These are phyloP conservation scores for Antennarius maculatus DNA, from an alignment of 2,797 vertebrate genomes.

Conservation along the genomic window DNA sequence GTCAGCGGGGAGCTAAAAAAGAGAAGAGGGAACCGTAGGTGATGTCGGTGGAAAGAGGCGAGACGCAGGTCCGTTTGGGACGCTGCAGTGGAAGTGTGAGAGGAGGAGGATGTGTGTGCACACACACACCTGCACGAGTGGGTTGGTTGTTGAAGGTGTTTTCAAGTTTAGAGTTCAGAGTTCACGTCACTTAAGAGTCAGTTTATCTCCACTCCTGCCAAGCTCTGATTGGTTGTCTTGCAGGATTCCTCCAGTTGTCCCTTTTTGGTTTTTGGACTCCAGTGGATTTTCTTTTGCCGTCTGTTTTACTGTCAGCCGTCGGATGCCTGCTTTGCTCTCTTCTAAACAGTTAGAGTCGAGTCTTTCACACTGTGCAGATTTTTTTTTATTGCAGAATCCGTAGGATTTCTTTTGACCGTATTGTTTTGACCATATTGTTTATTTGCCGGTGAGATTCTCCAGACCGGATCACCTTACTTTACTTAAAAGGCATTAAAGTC, in stretches of 20 bases:
- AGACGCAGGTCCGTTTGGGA: conserved; percentile 38
- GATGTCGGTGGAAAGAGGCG: conserved; percentile 53
- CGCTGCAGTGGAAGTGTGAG: conserved; percentile 17
- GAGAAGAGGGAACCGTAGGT: conserved; percentile 74
- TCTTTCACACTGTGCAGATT: neutral
- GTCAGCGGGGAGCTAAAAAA: conserved; percentile 5
- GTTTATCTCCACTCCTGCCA: conserved; percentile 1
- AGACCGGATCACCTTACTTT: conserved; percentile 21
- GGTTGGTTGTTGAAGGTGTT: conserved; percentile 16
- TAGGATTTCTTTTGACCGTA: too few relatives aligned
- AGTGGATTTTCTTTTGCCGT: neutral
- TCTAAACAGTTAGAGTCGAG: neutral
- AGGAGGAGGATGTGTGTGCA: neutral
- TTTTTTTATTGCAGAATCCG: too few relatives aligned
- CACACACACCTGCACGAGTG: conserved; percentile 20
- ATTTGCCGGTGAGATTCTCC: conserved; percentile 4
- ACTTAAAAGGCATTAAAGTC: neutral
- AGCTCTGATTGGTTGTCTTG: conserved; percentile 23
- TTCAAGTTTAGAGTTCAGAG: conserved; percentile 23
- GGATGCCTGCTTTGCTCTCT: neutral
- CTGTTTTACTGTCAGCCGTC: conserved; percentile 1
- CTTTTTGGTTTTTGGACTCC: conserved; percentile 40
- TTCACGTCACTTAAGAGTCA: neutral
- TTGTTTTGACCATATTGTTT: too few relatives aligned
- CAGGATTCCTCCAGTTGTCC: conserved; percentile 7